phyloP scores from a whole-genome alignment of 2,888 invertebrate genomes.

The Drosophila barbarae region DNA sequence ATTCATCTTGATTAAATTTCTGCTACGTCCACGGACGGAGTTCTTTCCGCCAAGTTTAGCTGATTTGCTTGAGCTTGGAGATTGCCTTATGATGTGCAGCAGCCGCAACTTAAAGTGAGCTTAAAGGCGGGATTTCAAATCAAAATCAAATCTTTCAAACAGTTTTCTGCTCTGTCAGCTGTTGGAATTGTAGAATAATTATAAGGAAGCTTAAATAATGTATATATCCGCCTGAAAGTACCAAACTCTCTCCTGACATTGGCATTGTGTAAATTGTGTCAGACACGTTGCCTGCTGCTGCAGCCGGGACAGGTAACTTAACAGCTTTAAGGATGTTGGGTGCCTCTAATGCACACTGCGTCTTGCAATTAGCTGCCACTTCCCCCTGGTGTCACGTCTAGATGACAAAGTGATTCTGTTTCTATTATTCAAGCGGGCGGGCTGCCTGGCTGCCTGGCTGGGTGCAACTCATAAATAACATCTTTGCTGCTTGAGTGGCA shows the following conservation, averaged over 20 bases:
- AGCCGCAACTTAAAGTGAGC: constrained; percentile 7
- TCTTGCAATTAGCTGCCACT: constrained; percentile 37
- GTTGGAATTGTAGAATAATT: neutral
- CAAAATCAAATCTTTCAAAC: constrained; percentile 6
- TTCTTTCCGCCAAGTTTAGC: constrained; percentile 33
- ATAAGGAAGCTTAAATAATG: neutral
- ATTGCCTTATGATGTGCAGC: constrained; percentile 34
- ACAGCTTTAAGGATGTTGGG: constrained; percentile 22
- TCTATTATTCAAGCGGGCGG: constrained; percentile 33
- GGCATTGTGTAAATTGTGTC: constrained; percentile 1
- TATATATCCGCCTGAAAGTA: neutral
- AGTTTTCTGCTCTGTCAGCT: neutral
- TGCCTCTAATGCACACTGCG: constrained; percentile 8
- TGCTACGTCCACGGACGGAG: constrained; percentile 40
- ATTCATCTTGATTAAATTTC: constrained; percentile 73
- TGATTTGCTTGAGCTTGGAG: constrained; percentile 30
- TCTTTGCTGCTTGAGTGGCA: constrained; percentile 49
- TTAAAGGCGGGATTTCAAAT: constrained; percentile 20
- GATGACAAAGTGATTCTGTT: constrained; percentile 43
- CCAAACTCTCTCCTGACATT: neutral
- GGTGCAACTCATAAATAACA: constrained; percentile 43
- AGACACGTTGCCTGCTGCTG: neutral
- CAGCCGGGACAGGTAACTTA: constrained; percentile 21
- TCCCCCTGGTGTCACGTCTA: constrained; percentile 5
- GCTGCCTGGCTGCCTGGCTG: neutral